Evolutionary conservation across 1,140 invertebrate species (phyloP), one percentile per base, ranked within the genome.

Genomic region (Phthorimaea operculella): DNA sequence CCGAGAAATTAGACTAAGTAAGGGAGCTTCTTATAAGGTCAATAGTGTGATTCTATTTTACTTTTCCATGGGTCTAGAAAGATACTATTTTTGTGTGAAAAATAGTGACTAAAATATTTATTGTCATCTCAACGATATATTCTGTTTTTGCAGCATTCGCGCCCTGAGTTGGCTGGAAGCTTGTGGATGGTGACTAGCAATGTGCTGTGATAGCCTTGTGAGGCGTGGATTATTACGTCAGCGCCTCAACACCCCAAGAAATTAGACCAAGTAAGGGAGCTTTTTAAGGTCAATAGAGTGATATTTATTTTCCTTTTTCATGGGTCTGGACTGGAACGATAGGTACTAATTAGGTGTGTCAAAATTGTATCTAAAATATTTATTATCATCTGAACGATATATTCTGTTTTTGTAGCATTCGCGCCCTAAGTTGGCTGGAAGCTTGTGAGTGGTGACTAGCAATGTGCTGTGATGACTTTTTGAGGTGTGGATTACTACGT

Each of bases 381-480:
- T n/a, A 85, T 85, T 83, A 79, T 83, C 79, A 83, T 85, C 79
- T 83, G 83, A 82, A 85, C 79, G 74, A 85, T 76, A 83, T 85
- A n/a, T 82, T 82, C 71, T 82, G 78, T 79, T 82, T 82, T 82
- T 80, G 78, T 73, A 70, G 68, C 61, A 72, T 80, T 83, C 74
- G 70, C 80, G 79, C 77, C 77, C 75, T 58, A 62, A 64, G 59
- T 28, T 6, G 21, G 21, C 21, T 28, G 21, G 21, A 28, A 28
- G 21, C 21, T 28, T 2, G 21, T 62, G 60, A 70, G 74, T 55
- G 60, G 62, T 60, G 66, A 67, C 66, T 66, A 74, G 57, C 64
- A 71, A 28, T 28, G 68, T 73, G 69, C 51, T 63, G 56, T 64
- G 63, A 59, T 59, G 62, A 54, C 60, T 52, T 58, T 65, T 57